Percentiles rank a stretch among this genome's conserved stretches.
phyloP scores from a whole-genome alignment of 2,888 invertebrate genomes.

The Ferdinandea cuprea region DNA sequence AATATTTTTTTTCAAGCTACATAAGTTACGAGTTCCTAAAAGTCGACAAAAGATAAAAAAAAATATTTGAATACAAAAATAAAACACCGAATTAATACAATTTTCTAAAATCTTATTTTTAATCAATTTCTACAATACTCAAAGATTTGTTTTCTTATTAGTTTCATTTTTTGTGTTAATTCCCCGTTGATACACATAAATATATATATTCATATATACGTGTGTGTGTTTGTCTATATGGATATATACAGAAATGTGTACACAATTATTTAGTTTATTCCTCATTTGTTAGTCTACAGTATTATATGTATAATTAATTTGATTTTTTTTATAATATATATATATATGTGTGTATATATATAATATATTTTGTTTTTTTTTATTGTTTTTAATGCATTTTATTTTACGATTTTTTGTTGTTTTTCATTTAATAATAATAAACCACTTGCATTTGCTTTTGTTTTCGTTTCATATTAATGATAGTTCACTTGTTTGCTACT shows the following conservation, averaged over 20 bases:
- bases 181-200: constrained; percentile 46
- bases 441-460: constrained; percentile 60
- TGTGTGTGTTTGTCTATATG: constrained; percentile 9
- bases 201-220: constrained; percentile 60
- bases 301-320: constrained; percentile 55
- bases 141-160: constrained; percentile 60
- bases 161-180: constrained; percentile 42
- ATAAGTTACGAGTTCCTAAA: too few relatives aligned
- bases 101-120: constrained; percentile 76
- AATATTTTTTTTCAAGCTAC: too few relatives aligned
- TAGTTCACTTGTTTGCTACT: constrained; percentile 66
- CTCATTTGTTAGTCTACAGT: constrained; percentile 68
- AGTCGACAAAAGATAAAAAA: too few relatives aligned
- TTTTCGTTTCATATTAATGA: constrained; percentile 57
- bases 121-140: constrained; percentile 75
- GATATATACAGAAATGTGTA: constrained; percentile 64
- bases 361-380: constrained; percentile 48
- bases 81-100: constrained; percentile 70
- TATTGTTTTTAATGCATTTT: constrained; percentile 71
- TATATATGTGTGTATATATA: constrained; percentile 56
- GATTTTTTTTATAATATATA: constrained; percentile 25
- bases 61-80: constrained; percentile 8
- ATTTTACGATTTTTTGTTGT: constrained; percentile 16
- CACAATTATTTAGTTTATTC: constrained; percentile 69
- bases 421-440: constrained; percentile 47